These are phyloP conservation scores for Arbacia lixula DNA, from an alignment of 53 echinoderm and acorn worm genomes.

Conservation along the genomic window DNA sequence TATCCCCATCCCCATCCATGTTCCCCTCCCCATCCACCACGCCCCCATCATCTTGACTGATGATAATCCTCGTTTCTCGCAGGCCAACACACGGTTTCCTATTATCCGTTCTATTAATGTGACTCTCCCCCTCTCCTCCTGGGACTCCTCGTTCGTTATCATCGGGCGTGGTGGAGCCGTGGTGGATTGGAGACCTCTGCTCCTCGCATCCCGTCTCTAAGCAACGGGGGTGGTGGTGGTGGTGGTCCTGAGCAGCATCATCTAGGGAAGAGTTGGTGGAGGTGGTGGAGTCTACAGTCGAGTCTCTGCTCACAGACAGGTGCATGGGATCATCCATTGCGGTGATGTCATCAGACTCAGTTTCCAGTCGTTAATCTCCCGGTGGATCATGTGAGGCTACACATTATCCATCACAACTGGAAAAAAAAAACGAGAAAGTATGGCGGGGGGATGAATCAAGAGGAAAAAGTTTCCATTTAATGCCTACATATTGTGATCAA, in stretches of 20 bases:
- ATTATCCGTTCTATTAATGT: background rate
- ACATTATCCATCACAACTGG: too few species aligned
- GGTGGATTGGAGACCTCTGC: background rate
- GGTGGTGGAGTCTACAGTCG: conserved; percentile 48
- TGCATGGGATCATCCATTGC: conserved; percentile 9
- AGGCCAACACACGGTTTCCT: conserved; percentile 11
- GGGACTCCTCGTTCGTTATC: too few species aligned
- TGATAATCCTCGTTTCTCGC: conserved; percentile 33
- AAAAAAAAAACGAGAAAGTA: too few species aligned
- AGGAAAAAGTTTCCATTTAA: too few species aligned
- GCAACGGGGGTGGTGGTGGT: too few species aligned
- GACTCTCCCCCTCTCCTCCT: background rate
- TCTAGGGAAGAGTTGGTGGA: conserved; percentile 39
- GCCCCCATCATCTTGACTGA: conserved; percentile 28
- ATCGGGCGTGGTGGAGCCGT: too few species aligned
- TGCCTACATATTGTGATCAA: too few species aligned
- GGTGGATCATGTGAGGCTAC: too few species aligned
- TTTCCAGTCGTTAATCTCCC: too few species aligned
- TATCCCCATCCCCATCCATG: background rate
- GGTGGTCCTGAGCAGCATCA: background rate
- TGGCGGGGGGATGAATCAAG: too few species aligned
- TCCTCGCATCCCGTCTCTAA: too few species aligned
- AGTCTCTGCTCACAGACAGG: conserved; percentile 11
- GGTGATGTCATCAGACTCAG: too few species aligned
- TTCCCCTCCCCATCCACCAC: background rate